Conservation (phyloP, 2,888 invertebrate genomes). For the Arge pagana region DNA sequence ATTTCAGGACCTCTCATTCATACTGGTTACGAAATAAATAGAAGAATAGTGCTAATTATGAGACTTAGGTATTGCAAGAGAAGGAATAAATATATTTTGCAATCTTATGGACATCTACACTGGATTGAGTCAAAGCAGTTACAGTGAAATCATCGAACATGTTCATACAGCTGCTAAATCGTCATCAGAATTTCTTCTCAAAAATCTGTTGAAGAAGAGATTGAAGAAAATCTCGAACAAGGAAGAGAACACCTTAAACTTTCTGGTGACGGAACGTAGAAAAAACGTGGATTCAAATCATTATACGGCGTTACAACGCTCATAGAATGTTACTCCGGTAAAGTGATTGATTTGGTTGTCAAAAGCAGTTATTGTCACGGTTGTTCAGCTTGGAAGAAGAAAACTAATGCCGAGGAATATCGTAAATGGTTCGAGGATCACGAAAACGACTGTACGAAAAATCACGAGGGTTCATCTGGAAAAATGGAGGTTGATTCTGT, state of each 20-base stretch:
- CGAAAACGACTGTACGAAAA: slow-evolving; percentile 4
- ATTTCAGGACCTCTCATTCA: slow-evolving; percentile 27
- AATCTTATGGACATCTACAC: slow-evolving; percentile 28
- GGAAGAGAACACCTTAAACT: slow-evolving; percentile 25
- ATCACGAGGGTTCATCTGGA: slow-evolving; percentile 6
- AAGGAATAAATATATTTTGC: slow-evolving; percentile 35
- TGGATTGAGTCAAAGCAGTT: slow-evolving; percentile 20
- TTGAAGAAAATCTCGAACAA: slow-evolving; percentile 22
- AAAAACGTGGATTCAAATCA: slow-evolving; percentile 23
- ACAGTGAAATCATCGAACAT: slow-evolving; percentile 10
- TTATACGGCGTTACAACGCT: slow-evolving; percentile 29
- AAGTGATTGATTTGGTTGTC: slow-evolving; percentile 24
- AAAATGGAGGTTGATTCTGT: slow-evolving; percentile 8
- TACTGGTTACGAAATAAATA: slow-evolving; percentile 32
- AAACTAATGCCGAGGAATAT: slow-evolving; percentile 12
- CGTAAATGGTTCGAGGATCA: slow-evolving; percentile 13
- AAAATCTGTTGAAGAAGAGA: slow-evolving; percentile 27
- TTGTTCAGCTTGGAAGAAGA: slow-evolving; percentile 16
- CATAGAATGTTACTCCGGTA: slow-evolving; percentile 23
- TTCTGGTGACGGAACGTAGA: slow-evolving; percentile 25
- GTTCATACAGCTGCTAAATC: slow-evolving; percentile 15
- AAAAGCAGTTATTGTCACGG: slow-evolving; percentile 17
- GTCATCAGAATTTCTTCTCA: slow-evolving; percentile 17
- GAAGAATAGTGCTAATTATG: slow-evolving; percentile 33
- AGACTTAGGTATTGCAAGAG: slow-evolving; percentile 32